Base-by-base conservation (phyloP, 2,888 invertebrate genomes). In the Gnatocerus cornutus region DNA sequence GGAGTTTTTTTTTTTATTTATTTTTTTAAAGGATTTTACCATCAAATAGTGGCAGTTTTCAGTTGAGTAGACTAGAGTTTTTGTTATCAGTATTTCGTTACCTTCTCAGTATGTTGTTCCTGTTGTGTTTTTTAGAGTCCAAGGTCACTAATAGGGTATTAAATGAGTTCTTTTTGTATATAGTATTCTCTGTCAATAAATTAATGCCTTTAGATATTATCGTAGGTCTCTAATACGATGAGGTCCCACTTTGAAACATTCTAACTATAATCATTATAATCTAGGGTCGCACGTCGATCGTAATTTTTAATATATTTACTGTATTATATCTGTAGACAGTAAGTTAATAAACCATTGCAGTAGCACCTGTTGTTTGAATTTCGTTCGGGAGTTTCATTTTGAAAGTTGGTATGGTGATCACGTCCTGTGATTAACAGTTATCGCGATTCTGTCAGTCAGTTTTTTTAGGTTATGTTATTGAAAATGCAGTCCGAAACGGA, bases 401-500 rank as follows among this genome's bases (percentile, higher is more conserved):
- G 10, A 10, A 10, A 12, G 13, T 10, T 46, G 46, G 46, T 16
- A 46, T 7, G 4, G n/a, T 16, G 46, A 46, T 46, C 46, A n/a
- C 8, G 16, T 46, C 46, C 21, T 46, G 14, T 16, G 6, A 5
- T 16, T 46, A 21, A 21, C 4, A 1, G 2, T 21, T 21, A 21
- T 21, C 21, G 4, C 21, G 21, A 3, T 21, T 21, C 21, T 4
- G 21, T 21, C 21, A 21, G 21, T 21, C 21, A 21, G 21, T 21
- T 4, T 43, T 43, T 43, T 43, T 10, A 43, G 43, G 43, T 43
- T 43, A 43, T 21, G 21, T 21, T 21, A 3, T 3, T 7, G 6
- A 33, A 2, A 33, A 41, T 41, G 41, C 6, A n/a, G 12, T 29
- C n/a, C 27, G 48, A 8, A n/a, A 82, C 82, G 79, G 79, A 83